phyloP scores from a whole-genome alignment of 2,888 invertebrate species.

The Hypolimnas misippus region DNA sequence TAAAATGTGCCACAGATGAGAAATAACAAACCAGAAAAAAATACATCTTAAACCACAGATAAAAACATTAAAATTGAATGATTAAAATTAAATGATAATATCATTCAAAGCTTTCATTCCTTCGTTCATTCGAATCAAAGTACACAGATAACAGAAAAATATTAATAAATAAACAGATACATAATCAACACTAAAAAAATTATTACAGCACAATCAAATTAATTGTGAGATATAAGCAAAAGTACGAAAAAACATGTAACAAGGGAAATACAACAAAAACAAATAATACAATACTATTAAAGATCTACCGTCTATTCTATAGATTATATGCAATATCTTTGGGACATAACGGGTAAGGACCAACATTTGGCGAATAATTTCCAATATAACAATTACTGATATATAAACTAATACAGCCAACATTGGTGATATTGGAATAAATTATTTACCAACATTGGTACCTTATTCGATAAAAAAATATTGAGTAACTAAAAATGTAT shows the following conservation, averaged over 20 bases:
- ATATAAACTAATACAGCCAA: neutral
- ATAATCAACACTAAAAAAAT: neutral
- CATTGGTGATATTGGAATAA: neutral
- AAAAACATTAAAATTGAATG: neutral
- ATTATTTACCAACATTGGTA: neutral
- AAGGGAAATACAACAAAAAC: too few relatives aligned
- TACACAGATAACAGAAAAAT: neutral
- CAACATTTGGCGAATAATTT: neutral
- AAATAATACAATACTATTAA: too few relatives aligned
- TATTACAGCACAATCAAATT: neutral
- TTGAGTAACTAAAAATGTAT: neutral
- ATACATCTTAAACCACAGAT: neutral
- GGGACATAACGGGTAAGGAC: neutral
- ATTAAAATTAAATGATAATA: neutral
- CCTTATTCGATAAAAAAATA: too few relatives aligned
- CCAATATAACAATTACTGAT: neutral
- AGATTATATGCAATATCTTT: neutral
- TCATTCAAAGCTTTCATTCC: neutral
- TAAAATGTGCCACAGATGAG: neutral
- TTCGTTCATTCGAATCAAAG: neutral
- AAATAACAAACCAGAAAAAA: too few relatives aligned
- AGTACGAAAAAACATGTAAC: too few relatives aligned
- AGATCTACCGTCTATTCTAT: neutral
- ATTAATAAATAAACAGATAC: neutral
- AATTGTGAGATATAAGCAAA: too few relatives aligned